These are phyloP conservation scores for Drosophila punjabiensis DNA, from an alignment of 1,140 invertebrate genomes.

Conservation along the genomic window DNA sequence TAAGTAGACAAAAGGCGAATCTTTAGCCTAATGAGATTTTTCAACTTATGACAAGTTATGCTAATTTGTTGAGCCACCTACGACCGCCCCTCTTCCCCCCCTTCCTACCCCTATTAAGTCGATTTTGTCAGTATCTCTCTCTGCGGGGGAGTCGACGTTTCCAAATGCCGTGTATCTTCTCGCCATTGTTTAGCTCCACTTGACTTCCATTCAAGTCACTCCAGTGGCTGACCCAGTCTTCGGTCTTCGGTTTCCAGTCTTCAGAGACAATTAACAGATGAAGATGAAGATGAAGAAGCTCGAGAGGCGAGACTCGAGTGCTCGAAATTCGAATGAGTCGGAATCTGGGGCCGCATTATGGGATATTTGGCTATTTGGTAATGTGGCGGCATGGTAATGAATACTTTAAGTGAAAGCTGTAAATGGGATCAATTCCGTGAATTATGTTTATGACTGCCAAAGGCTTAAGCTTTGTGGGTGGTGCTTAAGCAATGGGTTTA, in stretches of 20 bases:
- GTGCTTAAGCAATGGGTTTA: constrained; percentile 1
- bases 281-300: constrained; percentile 54
- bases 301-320: constrained; percentile 11
- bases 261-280: constrained; percentile 49
- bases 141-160: constrained; percentile 53
- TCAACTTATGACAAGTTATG: constrained; percentile 84
- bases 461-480: constrained; percentile 2
- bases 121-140: constrained; percentile 4
- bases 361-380: constrained; percentile 45
- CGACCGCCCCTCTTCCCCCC: constrained; percentile 12
- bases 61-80: constrained; percentile 73
- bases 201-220: constrained; percentile 53
- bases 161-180: constrained; percentile 28
- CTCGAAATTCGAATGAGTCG: constrained; percentile 30
- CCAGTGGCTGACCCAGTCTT: constrained; percentile 55
- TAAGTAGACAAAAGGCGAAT: constrained; percentile 44
- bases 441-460: constrained; percentile 6
- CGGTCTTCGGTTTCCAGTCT: constrained; percentile 22
- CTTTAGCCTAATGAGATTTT: constrained; percentile 82
- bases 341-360: constrained; percentile 27
- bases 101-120: not conserved
- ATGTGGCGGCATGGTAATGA: constrained; percentile 43
- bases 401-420: constrained; percentile 46
- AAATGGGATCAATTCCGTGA: constrained; percentile 27
- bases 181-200: constrained; percentile 57